Evolutionary conservation across 2,113 vertebrate genomes (phyloP), one percentile per base, ranked within the genome.

Genomic region (Ceuthmochares aereus): DNA sequence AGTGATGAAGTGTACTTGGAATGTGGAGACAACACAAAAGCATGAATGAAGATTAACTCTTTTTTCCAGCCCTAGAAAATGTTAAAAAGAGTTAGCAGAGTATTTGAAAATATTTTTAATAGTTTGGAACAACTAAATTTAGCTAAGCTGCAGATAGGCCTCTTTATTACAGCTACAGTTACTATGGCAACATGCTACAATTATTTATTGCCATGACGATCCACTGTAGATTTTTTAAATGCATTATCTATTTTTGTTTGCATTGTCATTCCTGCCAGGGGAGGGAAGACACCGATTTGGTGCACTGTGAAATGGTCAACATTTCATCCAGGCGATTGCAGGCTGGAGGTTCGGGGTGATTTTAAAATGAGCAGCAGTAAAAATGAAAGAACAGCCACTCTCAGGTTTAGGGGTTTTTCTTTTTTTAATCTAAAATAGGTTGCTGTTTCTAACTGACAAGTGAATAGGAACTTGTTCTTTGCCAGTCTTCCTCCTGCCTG

Each of bases 151-250:
- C 93, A 97, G 96, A 96, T 95, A 98, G 98, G 84, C 96, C 96
- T 97, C 97, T 96, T 97, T 96, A 96, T 97, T 96, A 97, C 94
- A 97, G 97, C 97, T 94, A 93, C 72, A 63, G 98, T 98, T 98
- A 94, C 98, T 95, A 98, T 98, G 98, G 97, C 97, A 98, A 98
- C 97, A 96, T 84, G 97, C 98, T 98, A 98, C 98, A 98, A 98
- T 98, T 98, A 98, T 98, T 98, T 98, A 98, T 98, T 56, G 88
- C 97, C 98, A 98, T 98, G 98, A 98, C 97, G 89, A 98, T 98
- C 97, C 96, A 95, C 97, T 97, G 97, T 97, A 97, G 97, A 96
- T 97, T 97, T 98, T 98, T 98, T 83, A 98, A 98, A 98, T 97
- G 97, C 76, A 90, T 97, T 97, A 94, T 98, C 98, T 98, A 98